Evolutionary conservation across 2,888 invertebrate genomes (phyloP), one percentile per base, ranked within the genome.

Genomic region (Caenorhabditis sp.): DNA sequence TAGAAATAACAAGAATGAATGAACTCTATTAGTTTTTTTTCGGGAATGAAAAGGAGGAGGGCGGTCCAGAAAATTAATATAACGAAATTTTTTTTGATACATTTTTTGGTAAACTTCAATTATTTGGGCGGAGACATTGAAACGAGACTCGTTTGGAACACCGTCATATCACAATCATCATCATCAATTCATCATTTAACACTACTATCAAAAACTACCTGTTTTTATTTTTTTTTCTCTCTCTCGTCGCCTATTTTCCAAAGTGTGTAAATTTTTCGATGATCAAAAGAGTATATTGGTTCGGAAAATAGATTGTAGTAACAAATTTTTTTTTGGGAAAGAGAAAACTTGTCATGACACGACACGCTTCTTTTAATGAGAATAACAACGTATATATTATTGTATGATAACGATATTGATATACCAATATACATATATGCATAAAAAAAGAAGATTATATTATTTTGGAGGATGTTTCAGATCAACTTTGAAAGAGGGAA

Each of bases 91-190:
- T n/a, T n/a, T 43, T 43, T 43, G 17, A 43, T 43, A 17, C 43
- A 43, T 17, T 43, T 43, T 43, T 43, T 43, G 5, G n/a, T n/a
- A n/a, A n/a, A n/a, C 14, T 14, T 17, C 14, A 17, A 43, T 43
- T 43, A 17, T 43, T 43, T 17, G 43, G 43, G 43, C 43, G 43
- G 17, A 43, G 43, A 43, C 5, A 31, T 31, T 43, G 43, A 43
- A 43, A 43, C 43, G 43, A 43, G 52, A 52, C 52, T 52, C 52
- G 52, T 52, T 43, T 43, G 43, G 43, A 43, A 43, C 43, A 43
- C 43, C 43, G 31, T 31, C 31, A 31, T 31, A 31, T 31, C 43
- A 10, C 3, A 2, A 14, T 43, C 43, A 43, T 43, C 43, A 43
- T 43, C 43, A 43, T 43, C 43, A 43, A 43, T 43, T 43, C 43